Evolutionary conservation across 2,797 vertebrate genomes (phyloP).

Genomic region (Chiroxiphia lanceolata): DNA sequence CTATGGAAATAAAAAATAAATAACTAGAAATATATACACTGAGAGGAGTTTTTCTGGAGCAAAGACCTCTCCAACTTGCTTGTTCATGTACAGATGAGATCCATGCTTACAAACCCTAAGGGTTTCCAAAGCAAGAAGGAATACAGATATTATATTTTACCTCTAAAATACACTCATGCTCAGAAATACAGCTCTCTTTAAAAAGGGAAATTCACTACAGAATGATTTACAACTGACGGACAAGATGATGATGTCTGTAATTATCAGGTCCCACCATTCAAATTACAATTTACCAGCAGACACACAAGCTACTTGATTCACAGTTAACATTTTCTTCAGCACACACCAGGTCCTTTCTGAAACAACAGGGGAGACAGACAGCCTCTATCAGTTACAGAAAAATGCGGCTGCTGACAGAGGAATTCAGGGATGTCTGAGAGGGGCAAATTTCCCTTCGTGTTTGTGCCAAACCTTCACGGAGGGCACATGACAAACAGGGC

Average conservation of each 20-base stretch:
- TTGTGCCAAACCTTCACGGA: background rate
- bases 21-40: background rate
- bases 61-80: background rate
- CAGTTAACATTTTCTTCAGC: slow-evolving; percentile 18
- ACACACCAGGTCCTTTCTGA: background rate
- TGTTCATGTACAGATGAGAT: background rate
- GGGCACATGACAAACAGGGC: background rate
- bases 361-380: background rate
- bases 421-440: background rate
- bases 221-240: slow-evolving; percentile 53
- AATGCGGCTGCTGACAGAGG: background rate
- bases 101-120: background rate
- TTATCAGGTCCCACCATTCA: slow-evolving; percentile 42
- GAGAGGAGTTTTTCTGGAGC: background rate
- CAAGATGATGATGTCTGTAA: slow-evolving; percentile 54
- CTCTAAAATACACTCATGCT: background rate
- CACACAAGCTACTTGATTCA: slow-evolving; percentile 39
- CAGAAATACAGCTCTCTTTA: background rate
- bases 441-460: background rate
- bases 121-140: slow-evolving; percentile 16
- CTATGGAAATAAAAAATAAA: background rate
- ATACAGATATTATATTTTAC: background rate
- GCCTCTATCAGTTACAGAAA: background rate
- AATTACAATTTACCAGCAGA: slow-evolving; percentile 52
- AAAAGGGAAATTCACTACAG: slow-evolving; percentile 15